Evolutionary conservation across 2,888 invertebrate species (phyloP).

Genomic region (Scrobipalpa atriplicella): DNA sequence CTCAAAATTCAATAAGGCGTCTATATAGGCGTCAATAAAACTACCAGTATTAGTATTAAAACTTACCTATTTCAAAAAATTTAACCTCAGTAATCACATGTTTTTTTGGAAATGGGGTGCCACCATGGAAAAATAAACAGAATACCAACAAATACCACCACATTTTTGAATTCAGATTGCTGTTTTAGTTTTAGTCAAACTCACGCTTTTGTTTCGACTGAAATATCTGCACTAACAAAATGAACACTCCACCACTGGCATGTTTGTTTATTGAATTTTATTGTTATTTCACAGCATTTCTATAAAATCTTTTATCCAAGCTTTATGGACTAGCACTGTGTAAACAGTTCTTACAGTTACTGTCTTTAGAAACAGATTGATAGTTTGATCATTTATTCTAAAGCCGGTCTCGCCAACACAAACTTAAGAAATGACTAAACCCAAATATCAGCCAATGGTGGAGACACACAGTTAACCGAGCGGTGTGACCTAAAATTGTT

Average conservation of each 20-base stretch:
- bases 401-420: not conserved
- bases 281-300: not conserved
- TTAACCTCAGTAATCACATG: not conserved
- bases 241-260: constrained; percentile 7
- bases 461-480: constrained; percentile 21
- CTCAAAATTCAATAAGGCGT: too few relatives aligned
- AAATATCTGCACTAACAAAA: not conserved
- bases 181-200: not conserved
- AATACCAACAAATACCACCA: not conserved
- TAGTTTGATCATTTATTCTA: not conserved
- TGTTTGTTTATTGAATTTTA: not conserved
- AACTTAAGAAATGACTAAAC: constrained; percentile 1
- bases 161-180: constrained; percentile 3
- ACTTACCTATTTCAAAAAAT: constrained; percentile 7
- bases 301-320: not conserved
- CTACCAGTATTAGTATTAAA: not conserved
- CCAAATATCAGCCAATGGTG: constrained; percentile 15
- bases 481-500: constrained; percentile 75
- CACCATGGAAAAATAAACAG: not conserved
- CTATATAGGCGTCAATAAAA: too few relatives aligned
- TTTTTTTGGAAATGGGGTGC: not conserved
- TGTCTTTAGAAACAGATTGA: not conserved
- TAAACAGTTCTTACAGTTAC: not conserved
- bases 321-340: not conserved
- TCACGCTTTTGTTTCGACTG: not conserved